A percentile compares a stretch with the other conserved stretches of the same genome.
Evolutionary conservation across 2,888 invertebrate species (phyloP).

Genomic region (Antheraea assamensis): DNA sequence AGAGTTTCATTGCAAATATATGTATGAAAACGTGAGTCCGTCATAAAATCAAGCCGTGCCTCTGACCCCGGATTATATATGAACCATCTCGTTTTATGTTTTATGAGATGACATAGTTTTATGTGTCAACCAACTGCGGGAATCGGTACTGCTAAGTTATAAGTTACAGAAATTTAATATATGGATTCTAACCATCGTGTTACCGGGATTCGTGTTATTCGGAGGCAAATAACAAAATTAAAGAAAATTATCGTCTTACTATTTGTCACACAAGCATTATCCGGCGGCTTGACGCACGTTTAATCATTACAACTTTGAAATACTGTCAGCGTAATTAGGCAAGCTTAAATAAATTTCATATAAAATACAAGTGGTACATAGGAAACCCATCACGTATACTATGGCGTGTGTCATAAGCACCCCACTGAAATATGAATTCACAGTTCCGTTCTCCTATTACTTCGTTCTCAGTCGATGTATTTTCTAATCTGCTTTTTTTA

Average conservation of each 20-base stretch:
- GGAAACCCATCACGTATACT: too few species aligned
- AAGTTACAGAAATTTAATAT: background rate
- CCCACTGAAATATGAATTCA: too few species aligned
- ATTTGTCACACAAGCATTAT: too few species aligned
- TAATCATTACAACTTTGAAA: too few species aligned
- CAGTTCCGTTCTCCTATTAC: too few species aligned
- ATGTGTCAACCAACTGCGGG: conserved; percentile 34
- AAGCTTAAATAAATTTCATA: too few species aligned
- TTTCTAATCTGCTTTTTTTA: too few species aligned
- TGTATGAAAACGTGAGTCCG: conserved; percentile 23
- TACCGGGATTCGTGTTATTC: background rate
- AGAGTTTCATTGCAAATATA: conserved; percentile 16
- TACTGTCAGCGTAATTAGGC: too few species aligned
- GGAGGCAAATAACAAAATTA: background rate
- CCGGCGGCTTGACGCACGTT: too few species aligned
- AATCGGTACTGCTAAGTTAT: background rate
- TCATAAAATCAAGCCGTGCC: conserved; percentile 23
- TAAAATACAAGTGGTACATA: too few species aligned
- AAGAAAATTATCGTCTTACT: background rate
- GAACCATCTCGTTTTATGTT: conserved; percentile 32
- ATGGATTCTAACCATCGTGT: background rate
- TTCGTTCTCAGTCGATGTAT: too few species aligned
- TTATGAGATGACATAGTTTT: conserved; percentile 40
- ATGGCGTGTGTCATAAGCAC: too few species aligned
- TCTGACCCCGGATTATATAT: conserved; percentile 22